phyloP scores from a whole-genome alignment of 2,888 invertebrate genomes.

The Protodeltote pygarga region DNA sequence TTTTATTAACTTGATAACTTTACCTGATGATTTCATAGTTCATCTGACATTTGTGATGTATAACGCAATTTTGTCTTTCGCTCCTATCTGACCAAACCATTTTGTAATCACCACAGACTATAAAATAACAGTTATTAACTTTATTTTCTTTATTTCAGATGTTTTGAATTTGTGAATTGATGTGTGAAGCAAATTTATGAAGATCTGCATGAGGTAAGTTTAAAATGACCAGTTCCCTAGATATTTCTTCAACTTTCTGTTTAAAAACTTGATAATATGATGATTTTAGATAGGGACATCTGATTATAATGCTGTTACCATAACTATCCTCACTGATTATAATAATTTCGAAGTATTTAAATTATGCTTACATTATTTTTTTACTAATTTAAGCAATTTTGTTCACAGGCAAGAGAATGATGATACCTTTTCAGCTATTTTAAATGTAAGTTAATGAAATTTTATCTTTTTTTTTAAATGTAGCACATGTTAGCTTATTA shows the following conservation, averaged over 20 bases:
- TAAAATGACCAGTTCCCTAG: too few relatives aligned
- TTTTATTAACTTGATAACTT: background rate
- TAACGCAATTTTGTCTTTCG: conserved; percentile 73
- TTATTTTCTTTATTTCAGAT: background rate
- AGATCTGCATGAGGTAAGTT: too few relatives aligned
- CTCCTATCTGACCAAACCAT: conserved; percentile 81
- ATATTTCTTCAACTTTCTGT: too few relatives aligned
- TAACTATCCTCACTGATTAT: conserved; percentile 63
- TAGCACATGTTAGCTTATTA: too few relatives aligned
- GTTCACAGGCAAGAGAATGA: conserved; percentile 4
- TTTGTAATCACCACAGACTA: background rate
- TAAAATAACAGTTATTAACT: background rate
- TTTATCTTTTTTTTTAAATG: too few relatives aligned
- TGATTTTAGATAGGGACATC: conserved; percentile 81
- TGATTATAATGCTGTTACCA: conserved; percentile 75
- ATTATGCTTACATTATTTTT: background rate
- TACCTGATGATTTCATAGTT: conserved; percentile 69
- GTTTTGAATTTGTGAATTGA: too few relatives aligned
- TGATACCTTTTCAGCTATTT: background rate
- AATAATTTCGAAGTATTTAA: background rate
- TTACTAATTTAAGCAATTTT: conserved; percentile 2
- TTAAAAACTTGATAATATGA: too few relatives aligned
- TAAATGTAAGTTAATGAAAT: conserved; percentile 15
- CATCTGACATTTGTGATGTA: conserved; percentile 72
- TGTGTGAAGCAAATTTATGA: too few relatives aligned